Conservation (phyloP, 2,797 vertebrate species). For the Malacoctenus gilli region DNA sequence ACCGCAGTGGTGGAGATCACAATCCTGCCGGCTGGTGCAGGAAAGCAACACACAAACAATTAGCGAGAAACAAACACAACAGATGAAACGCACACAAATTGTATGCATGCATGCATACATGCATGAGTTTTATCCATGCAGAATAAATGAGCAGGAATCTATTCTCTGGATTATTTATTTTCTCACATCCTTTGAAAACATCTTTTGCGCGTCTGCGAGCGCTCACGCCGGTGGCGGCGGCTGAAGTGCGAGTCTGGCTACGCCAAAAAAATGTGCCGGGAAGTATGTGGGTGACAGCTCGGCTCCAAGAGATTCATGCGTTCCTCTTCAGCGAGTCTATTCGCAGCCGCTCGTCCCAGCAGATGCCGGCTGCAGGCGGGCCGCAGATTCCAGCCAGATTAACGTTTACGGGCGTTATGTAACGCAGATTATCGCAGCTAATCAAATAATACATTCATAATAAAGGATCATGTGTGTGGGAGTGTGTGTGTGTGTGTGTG, state of each 20-base stretch:
- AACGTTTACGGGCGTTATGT: slow-evolving; percentile 46
- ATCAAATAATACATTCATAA: slow-evolving; percentile 38
- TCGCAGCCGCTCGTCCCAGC: slow-evolving; percentile 38
- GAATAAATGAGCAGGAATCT: slow-evolving; percentile 6
- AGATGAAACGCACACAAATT: background rate
- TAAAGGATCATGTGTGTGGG: slow-evolving; percentile 13
- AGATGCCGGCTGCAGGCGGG: slow-evolving; percentile 47
- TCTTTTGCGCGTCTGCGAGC: background rate
- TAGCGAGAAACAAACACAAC: slow-evolving; percentile 19
- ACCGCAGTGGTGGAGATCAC: slow-evolving; percentile 88
- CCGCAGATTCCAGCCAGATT: slow-evolving; percentile 46
- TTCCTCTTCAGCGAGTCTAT: slow-evolving; percentile 20
- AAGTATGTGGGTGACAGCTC: slow-evolving; percentile 38
- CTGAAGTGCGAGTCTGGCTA: slow-evolving; percentile 9
- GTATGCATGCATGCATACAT: slow-evolving; percentile 11
- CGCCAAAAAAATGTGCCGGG: slow-evolving; percentile 31
- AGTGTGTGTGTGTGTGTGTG: slow-evolving; percentile 2
- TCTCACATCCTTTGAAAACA: background rate
- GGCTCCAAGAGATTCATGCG: slow-evolving; percentile 38
- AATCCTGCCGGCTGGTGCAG: slow-evolving; percentile 83
- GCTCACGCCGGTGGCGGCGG: slow-evolving; percentile 13
- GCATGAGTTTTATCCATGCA: slow-evolving; percentile 31
- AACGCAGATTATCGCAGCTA: slow-evolving; percentile 44
- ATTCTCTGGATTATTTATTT: background rate
- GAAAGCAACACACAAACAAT: slow-evolving; percentile 33